Evolutionary conservation across 2,888 invertebrate species (phyloP).

Genomic region (Trissolcus brochymenae): DNA sequence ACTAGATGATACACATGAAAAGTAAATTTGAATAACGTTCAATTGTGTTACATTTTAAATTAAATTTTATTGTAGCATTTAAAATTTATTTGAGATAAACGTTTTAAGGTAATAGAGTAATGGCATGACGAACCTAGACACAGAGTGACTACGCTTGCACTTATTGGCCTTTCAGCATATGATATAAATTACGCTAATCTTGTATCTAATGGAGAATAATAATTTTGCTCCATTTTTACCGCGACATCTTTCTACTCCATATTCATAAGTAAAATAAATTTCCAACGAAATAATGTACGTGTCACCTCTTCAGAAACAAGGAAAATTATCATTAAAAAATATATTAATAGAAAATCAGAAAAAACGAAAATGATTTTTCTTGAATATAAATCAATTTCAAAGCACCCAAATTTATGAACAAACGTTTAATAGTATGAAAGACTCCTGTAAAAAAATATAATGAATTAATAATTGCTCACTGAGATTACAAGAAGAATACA

Average conservation of each 20-base stretch:
- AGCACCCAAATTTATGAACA: too few species aligned
- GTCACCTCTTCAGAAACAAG: background rate
- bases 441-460: too few species aligned
- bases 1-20: too few species aligned
- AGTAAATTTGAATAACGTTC: background rate
- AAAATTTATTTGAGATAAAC: slow-evolving; percentile 38
- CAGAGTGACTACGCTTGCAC: slow-evolving; percentile 26
- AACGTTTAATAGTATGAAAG: too few species aligned
- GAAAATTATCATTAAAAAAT: background rate
- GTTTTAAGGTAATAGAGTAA: slow-evolving; percentile 42
- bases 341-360: background rate
- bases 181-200: slow-evolving; percentile 46
- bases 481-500: too few species aligned
- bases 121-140: slow-evolving; percentile 38
- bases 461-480: too few species aligned
- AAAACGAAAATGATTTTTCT: too few species aligned
- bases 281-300: background rate
- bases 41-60: slow-evolving; percentile 7
- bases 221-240: slow-evolving; percentile 26
- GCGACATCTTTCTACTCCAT: background rate
- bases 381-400: too few species aligned
- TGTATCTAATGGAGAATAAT: slow-evolving; percentile 33
- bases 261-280: background rate
- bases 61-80: slow-evolving; percentile 22
- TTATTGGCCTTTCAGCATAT: slow-evolving; percentile 40